phyloP scores from a whole-genome alignment of 2,113 vertebrate species.

The Condylura cristata region DNA sequence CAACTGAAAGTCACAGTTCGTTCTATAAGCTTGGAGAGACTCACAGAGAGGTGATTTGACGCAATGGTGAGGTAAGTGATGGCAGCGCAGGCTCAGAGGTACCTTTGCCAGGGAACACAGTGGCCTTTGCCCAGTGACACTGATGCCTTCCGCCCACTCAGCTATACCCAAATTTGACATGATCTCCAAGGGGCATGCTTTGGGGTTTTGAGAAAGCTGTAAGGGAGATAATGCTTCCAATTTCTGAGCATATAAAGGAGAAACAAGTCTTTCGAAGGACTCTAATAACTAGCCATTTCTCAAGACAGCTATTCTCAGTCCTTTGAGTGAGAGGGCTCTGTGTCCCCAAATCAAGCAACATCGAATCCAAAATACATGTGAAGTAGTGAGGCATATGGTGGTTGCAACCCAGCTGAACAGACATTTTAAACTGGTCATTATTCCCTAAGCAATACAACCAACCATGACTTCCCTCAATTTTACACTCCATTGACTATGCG shows the following conservation, averaged over 20 bases:
- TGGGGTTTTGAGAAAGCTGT: neutral
- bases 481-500: neutral
- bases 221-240: neutral
- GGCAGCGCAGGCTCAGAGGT: neutral
- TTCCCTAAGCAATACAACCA: neutral
- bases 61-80: rapidly evolving
- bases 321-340: neutral
- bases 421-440: neutral
- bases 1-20: neutral
- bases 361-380: neutral
- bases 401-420: neutral
- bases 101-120: neutral
- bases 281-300: neutral
- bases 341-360: neutral
- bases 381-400: neutral
- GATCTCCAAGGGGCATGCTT: neutral
- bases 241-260: neutral
- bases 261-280: neutral
- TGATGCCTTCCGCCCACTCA: neutral
- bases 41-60: neutral
- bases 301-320: neutral
- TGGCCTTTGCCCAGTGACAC: neutral
- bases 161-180: neutral
- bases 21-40: neutral
- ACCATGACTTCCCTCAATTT: neutral